Conservation (phyloP, 1,140 invertebrate genomes). For the honey bee (Apis mellifera) region DNA sequence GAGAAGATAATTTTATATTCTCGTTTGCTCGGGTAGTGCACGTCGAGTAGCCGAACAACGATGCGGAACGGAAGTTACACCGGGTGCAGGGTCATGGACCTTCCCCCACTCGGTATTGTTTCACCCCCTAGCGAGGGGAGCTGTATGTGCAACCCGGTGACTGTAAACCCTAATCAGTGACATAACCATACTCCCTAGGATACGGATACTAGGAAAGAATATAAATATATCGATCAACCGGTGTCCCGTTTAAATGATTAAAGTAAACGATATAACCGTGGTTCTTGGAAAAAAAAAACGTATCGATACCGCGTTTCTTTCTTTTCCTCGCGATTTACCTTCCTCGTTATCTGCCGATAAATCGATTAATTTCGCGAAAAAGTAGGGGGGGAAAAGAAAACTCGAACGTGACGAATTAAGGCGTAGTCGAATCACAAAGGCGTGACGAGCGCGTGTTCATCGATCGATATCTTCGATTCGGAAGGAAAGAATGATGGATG, state of each 20-base stretch:
- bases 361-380: not conserved
- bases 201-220: slow-evolving; percentile 24
- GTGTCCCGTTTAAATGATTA: slow-evolving; percentile 53
- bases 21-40: not conserved
- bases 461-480: slow-evolving; percentile 7
- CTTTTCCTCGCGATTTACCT: not conserved
- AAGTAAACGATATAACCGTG: slow-evolving; percentile 15
- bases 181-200: slow-evolving; percentile 13
- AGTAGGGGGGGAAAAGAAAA: not conserved
- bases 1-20: slow-evolving; percentile 22
- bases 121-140: slow-evolving; percentile 27
- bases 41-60: slow-evolving; percentile 28
- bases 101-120: slow-evolving; percentile 43
- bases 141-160: slow-evolving; percentile 35
- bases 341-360: not conserved
- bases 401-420: not conserved
- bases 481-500: not conserved
- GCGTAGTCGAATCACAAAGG: slow-evolving; percentile 13
- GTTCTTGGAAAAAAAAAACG: slow-evolving; percentile 27
- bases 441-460: not conserved
- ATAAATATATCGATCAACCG: slow-evolving; percentile 45
- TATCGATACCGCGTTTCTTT: not conserved
- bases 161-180: slow-evolving; percentile 51
- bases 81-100: slow-evolving; percentile 56
- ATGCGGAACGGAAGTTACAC: slow-evolving; percentile 47